A percentile compares a stretch with the other conserved stretches of the same genome.
Conservation (phyloP, 2,113 vertebrate genomes). For the Panthera tigris region DNA sequence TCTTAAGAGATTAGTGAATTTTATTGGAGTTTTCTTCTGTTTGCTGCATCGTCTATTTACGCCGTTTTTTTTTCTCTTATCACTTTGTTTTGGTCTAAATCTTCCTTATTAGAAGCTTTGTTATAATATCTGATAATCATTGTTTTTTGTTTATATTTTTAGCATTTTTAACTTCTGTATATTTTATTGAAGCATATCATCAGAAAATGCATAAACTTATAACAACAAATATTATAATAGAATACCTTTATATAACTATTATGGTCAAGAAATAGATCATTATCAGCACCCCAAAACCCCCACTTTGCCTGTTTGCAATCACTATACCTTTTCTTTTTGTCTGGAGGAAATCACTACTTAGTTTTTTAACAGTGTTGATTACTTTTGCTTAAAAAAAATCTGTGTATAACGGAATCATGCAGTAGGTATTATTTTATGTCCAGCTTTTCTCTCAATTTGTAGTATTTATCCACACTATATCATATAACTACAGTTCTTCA, state of each 20-base stretch:
- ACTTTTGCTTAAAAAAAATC: not conserved
- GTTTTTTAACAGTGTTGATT: not conserved
- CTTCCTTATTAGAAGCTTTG: not conserved
- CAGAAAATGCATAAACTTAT: not conserved
- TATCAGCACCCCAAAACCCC: not conserved
- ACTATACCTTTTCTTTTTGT: not conserved
- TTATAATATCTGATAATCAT: not conserved
- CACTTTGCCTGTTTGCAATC: not conserved
- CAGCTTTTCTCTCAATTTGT: not conserved
- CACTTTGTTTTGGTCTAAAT: not conserved
- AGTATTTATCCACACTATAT: not conserved
- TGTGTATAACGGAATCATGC: not conserved
- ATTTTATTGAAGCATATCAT: not conserved
- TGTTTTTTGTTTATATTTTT: not conserved
- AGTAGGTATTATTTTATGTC: not conserved
- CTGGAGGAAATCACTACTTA: not conserved
- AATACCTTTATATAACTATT: not conserved
- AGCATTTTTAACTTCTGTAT: not conserved
- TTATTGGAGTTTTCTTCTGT: not conserved
- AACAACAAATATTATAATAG: not conserved
- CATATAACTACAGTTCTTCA: not conserved
- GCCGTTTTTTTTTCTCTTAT: not conserved
- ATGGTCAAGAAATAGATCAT: not conserved
- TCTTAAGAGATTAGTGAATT: not conserved
- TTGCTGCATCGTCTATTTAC: not conserved